A percentile compares a stretch with the other conserved stretches of the same genome.
These are phyloP conservation scores for Dorcus parallelipipedus DNA, from an alignment of 2,888 invertebrate species.

Conservation along the genomic window DNA sequence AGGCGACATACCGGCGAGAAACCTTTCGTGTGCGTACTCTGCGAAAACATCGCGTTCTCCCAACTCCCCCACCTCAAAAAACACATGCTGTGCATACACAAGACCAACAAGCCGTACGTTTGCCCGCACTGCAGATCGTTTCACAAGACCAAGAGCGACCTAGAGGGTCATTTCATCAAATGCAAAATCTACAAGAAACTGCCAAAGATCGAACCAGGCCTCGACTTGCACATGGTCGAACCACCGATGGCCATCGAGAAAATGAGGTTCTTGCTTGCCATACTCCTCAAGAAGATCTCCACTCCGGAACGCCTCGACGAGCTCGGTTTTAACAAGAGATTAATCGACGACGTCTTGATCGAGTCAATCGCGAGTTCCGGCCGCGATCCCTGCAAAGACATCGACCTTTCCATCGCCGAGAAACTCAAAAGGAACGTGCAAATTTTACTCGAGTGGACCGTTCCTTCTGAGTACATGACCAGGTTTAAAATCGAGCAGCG, in stretches of 20 bases:
- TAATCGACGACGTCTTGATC: slow-evolving; percentile 78
- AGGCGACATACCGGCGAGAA: slow-evolving; percentile 83
- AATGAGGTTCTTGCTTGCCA: slow-evolving; percentile 76
- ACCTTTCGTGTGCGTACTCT: slow-evolving; percentile 71
- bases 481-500: slow-evolving; percentile 71
- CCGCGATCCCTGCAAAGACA: slow-evolving; percentile 61
- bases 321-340: slow-evolving; percentile 68
- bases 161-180: slow-evolving; percentile 61
- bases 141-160: slow-evolving; percentile 71
- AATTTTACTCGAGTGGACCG: slow-evolving; percentile 75
- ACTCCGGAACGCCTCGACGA: slow-evolving; percentile 73
- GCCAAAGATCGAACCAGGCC: slow-evolving; percentile 31
- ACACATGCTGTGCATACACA: slow-evolving; percentile 83
- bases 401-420: slow-evolving; percentile 57
- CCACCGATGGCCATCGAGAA: slow-evolving; percentile 66
- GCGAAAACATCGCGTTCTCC: slow-evolving; percentile 68
- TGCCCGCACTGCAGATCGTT: slow-evolving; percentile 70
- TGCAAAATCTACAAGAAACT: slow-evolving; percentile 49
- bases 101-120: slow-evolving; percentile 72
- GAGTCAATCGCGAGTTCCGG: slow-evolving; percentile 76
- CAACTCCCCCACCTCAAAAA: slow-evolving; percentile 85
- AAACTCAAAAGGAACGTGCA: slow-evolving; percentile 72
- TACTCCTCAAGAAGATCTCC: slow-evolving; percentile 78
- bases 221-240: slow-evolving; percentile 37
- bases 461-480: slow-evolving; percentile 75